phyloP scores from a whole-genome alignment of 2,113 vertebrate species.

The Mirza zaza region DNA sequence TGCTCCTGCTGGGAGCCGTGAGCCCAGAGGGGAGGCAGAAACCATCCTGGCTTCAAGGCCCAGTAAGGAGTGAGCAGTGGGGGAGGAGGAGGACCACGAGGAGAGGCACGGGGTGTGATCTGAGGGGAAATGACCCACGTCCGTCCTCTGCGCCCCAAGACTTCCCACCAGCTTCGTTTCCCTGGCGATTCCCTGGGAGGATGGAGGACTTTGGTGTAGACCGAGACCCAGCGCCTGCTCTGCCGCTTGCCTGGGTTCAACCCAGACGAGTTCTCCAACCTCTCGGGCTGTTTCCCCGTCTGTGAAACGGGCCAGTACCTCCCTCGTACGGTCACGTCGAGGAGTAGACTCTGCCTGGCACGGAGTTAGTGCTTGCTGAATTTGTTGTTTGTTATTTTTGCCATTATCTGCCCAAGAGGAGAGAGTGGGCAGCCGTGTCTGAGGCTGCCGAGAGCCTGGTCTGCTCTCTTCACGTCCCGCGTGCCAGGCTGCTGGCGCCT shows the following conservation, averaged over 20 bases:
- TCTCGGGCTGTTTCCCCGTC: too few relatives aligned
- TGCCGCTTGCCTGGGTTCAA: not conserved
- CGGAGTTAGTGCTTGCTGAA: rapidly evolving
- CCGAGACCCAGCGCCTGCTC: not conserved
- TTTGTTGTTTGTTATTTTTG: rapidly evolving
- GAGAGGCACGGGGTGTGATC: too few relatives aligned
- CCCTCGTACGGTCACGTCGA: rapidly evolving
- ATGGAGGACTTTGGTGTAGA: not conserved
- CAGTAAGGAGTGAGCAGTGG: not conserved
- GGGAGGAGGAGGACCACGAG: not conserved
- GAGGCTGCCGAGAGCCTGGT: not conserved
- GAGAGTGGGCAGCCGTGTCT: rapidly evolving
- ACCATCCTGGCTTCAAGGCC: not conserved
- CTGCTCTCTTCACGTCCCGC: rapidly evolving
- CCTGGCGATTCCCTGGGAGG: not conserved
- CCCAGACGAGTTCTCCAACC: too few relatives aligned
- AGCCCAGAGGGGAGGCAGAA: rapidly evolving
- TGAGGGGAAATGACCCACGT: not conserved
- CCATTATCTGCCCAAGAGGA: rapidly evolving
- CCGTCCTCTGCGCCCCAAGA: too few relatives aligned
- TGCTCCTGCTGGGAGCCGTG: too few relatives aligned
- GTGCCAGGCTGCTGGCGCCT: not conserved
- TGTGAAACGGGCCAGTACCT: too few relatives aligned
- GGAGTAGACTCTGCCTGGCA: not conserved
- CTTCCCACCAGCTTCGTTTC: not conserved